Base-by-base conservation (phyloP, 2,888 invertebrate genomes). In the Oxycera nigricornis region DNA sequence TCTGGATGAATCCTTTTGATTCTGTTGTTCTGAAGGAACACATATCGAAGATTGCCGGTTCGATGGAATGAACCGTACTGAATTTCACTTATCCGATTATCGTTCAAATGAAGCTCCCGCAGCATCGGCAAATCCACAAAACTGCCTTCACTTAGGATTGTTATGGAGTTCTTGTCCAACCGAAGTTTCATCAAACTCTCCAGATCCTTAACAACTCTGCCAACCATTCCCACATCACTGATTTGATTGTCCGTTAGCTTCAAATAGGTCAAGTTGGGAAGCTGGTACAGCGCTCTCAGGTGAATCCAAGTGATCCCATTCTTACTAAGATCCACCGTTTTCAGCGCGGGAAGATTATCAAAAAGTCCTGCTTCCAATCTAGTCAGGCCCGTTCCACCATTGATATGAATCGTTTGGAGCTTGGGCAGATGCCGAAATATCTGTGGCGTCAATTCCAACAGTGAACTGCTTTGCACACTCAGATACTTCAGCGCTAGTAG, bases 41-140 rank as follows among this genome's bases (percentile, higher is more conserved):
- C 87, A 17, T 89, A 88, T 79, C 90, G 89, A 74, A 95, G 83
- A 76, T 89, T 89, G 0, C 94, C 92, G 1, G 94, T 90, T 79
- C 93, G 88, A 79, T 94, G 91, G 81, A 95, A 94, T 1, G 95
- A 92, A 1, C 94, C 94, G 80, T 92, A 91, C 76, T 91, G 90
- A 70, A 95, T 88, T 79, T 93, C 91, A 17, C 89, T 89, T 57
- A 94, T 92, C 57, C 89, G 87, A 82, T 94, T 94, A 78, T 90
- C 89, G 7, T 93, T 90, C 55, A 94, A 82, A 74, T 89, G 88
- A 61, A 94, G 81, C 77, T 89, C 90, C 76, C 90, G 89, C 11
- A 94, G 83, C 80, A 90, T 88, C 0, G 92, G 90, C 76, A 94
- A 87, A 81, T 94, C 93, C 1, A 93, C 92, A 84, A 94, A 94